Evolutionary conservation across 2,113 vertebrate genomes (phyloP), one percentile per base, ranked within the genome.

Genomic region (Polyodon spathula): DNA sequence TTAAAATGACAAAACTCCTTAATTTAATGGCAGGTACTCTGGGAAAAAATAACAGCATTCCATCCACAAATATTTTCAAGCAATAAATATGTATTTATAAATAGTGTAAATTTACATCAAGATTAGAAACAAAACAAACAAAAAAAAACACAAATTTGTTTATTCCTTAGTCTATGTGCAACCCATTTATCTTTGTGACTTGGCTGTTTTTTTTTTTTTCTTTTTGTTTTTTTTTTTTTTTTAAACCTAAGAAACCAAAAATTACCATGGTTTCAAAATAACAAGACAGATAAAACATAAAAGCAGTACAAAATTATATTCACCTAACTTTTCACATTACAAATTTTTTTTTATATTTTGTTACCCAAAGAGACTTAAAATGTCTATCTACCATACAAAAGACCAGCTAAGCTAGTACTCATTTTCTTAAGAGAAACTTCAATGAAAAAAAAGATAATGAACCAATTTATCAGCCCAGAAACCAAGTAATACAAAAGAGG

Each of bases 21-120:
- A 90, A 95, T 97, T 93, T 93, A 90, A 96, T 97, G 93, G 92
- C 91, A 95, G 92, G 90, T 92, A 93, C 90, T 95, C 92, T 93
- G 87, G 87, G 89, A 94, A 89, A 91, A 93, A 93, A 92, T 90
- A 90, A 94, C 91, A 95, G 93, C 92, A 97, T 97, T 97, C 92
- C 90, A 96, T 97, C 87, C 88, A 97, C 93, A 97, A 97, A 95
- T 93, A 98, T 92, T 89, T 94, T 89, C 93, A 95, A 95, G 92
- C 93, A 98, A 98, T 98, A 98, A 98, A 98, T 98, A 97, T 93
- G 93, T 89, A 94, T 97, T 97, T 97, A 98, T 97, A 97, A 97
- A 98, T 97, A 97, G 91, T 94, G 91, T 95, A 90, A 93, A 95
- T 96, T 94, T 95, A 96, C 93, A 97, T 92, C 92, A 89, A 92